Evolutionary conservation across 2,888 invertebrate species (phyloP), one percentile per base, ranked within the genome.

Genomic region (Carterocephalus palaemon): DNA sequence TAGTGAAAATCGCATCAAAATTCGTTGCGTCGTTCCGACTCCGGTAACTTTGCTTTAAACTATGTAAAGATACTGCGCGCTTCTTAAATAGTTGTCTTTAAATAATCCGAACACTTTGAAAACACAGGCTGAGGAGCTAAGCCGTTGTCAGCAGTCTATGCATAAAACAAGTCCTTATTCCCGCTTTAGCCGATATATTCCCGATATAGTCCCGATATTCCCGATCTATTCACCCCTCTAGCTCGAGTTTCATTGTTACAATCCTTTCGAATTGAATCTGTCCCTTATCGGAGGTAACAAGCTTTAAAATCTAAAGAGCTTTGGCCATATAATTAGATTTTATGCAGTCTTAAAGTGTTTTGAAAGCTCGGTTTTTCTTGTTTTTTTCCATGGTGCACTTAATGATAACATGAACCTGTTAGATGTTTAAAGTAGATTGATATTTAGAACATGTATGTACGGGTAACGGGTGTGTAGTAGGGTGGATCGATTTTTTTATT

Each of bases 211-310:
- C 9, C 4, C 10, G 2, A 7, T 13, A 3, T 9, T 10, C 24
- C 1, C 24, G 6, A 12, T 10, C 12, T 26, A 26, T 26, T 26
- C 24, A 4, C 24, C 6, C 12, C 2, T 12, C 24, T 12, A 2
- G 6, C 6, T 24, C 24, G 8, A 7, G 22, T 23, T 12, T 15
- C 34, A 15, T 34, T 34, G 22, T 34, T 34, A 15, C n/a, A 22
- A 22, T 8, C 34, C 34, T 5, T 15, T 23, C 6, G 34, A 23
- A 34, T 20, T 15, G 10, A 23, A 34, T 34, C 34, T 34, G 22
- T 34, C 34, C 23, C 34, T 33, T 33, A 34, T 34, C 34, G 13
- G 13, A 22, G 34, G 8, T 34, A 34, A 34, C 23, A 34, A 34
- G 34, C 34, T 15, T 8, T 8, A 23, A 22, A 15, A 34, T 34